Conservation (phyloP, 1,140 invertebrate genomes). For the Nomia melanderi region DNA sequence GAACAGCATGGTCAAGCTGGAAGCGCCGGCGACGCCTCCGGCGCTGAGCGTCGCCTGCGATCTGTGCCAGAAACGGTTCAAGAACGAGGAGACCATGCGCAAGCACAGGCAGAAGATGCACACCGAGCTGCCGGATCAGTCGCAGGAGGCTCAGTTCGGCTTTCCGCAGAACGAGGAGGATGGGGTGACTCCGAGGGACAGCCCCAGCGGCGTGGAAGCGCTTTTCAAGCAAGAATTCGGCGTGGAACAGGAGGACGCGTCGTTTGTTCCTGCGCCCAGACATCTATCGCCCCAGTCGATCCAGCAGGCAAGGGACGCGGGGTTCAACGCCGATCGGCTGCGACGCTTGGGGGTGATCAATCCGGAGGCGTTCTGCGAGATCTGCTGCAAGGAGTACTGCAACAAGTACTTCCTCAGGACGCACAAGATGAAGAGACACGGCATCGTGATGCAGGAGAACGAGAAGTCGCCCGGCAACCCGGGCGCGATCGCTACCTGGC, state of each 20-base stretch:
- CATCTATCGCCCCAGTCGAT: constrained; percentile 83
- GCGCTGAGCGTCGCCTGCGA: constrained; percentile 77
- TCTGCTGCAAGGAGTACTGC: constrained; percentile 97
- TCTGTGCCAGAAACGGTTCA: constrained; percentile 81
- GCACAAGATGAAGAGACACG: constrained; percentile 93
- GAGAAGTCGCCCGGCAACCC: constrained; percentile 77
- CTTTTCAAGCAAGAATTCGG: constrained; percentile 77
- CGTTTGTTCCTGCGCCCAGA: constrained; percentile 81
- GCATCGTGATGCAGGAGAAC: constrained; percentile 84
- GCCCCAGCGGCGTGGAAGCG: constrained; percentile 73
- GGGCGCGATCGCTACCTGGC: constrained; percentile 77
- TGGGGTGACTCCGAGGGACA: constrained; percentile 52
- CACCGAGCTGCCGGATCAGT: constrained; percentile 60
- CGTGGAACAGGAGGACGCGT: constrained; percentile 82
- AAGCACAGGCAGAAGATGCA: constrained; percentile 81
- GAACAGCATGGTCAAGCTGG: constrained; percentile 61
- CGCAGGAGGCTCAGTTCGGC: constrained; percentile 47
- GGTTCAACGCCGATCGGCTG: constrained; percentile 86
- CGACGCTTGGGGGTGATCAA: constrained; percentile 90
- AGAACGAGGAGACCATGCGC: constrained; percentile 80
- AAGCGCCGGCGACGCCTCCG: constrained; percentile 63
- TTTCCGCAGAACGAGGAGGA: constrained; percentile 53
- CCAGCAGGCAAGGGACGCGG: constrained; percentile 84
- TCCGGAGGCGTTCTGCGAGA: constrained; percentile 94
- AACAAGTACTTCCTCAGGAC: constrained; percentile 97